Percentiles rank a stretch among this genome's conserved stretches.
These are phyloP conservation scores for Trichogramma pretiosum DNA, from an alignment of 1,140 invertebrate species.

Conservation along the genomic window DNA sequence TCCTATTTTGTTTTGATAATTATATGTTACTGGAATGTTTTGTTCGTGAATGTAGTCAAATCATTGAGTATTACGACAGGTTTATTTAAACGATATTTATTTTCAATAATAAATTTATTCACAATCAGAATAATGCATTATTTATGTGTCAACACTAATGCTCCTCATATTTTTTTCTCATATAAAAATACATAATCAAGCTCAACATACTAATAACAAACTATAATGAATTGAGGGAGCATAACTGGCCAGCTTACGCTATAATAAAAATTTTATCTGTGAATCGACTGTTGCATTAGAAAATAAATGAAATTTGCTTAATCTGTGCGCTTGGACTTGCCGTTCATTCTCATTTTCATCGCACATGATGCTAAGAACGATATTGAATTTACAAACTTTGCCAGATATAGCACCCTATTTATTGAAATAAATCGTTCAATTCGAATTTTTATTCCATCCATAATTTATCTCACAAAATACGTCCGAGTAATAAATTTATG, in stretches of 20 bases:
- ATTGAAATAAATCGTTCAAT: too few relatives aligned
- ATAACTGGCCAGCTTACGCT: conserved; percentile 29
- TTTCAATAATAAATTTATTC: conserved; percentile 14
- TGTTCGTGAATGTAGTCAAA: too few relatives aligned
- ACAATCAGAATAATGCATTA: conserved; percentile 21
- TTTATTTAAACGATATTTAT: conserved; percentile 16
- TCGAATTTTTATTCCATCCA: too few relatives aligned
- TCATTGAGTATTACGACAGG: too few relatives aligned
- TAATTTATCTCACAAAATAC: too few relatives aligned
- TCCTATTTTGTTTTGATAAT: too few relatives aligned
- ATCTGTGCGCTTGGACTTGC: conserved; percentile 24
- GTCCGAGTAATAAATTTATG: too few relatives aligned
- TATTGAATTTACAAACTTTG: too few relatives aligned
- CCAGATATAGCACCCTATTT: too few relatives aligned
- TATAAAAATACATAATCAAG: conserved; percentile 45
- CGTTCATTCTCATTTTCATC: too few relatives aligned
- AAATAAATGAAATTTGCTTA: conserved; percentile 16
- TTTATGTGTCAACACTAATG: conserved; percentile 29
- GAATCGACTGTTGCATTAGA: conserved; percentile 22
- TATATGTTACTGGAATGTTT: too few relatives aligned
- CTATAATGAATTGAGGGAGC: conserved; percentile 33
- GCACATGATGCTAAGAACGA: too few relatives aligned
- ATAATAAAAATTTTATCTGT: conserved; percentile 20
- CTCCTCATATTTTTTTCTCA: conserved; percentile 25
- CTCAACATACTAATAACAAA: conserved; percentile 35